These are phyloP conservation scores for Cheilosia vernalis DNA, from an alignment of 2,888 invertebrate genomes.

Conservation along the genomic window DNA sequence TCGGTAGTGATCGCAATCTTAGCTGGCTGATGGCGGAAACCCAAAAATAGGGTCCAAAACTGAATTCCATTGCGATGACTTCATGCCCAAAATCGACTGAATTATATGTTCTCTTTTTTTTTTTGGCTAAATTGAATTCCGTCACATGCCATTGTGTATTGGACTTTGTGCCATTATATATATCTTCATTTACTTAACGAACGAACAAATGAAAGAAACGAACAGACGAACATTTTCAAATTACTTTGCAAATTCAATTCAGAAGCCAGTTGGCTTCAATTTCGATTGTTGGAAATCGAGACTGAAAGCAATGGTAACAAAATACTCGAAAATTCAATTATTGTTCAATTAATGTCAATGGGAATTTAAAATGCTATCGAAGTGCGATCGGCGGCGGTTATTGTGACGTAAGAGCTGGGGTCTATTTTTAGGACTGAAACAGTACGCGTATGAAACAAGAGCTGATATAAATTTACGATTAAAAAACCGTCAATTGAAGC, in stretches of 20 bases:
- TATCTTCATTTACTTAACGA: constrained; percentile 31
- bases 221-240: constrained; percentile 32
- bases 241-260: constrained; percentile 55
- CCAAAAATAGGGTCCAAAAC: constrained; percentile 6
- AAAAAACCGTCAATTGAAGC: no score
- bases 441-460: no score
- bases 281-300: constrained; percentile 7
- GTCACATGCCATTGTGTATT: constrained; percentile 25
- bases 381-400: background rate
- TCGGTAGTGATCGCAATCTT: constrained; percentile 13
- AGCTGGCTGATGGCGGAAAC: constrained; percentile 14
- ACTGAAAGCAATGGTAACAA: constrained; percentile 19
- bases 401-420: constrained; percentile 36
- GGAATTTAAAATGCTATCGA: constrained; percentile 51
- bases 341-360: constrained; percentile 72
- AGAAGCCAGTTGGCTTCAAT: constrained; percentile 1
- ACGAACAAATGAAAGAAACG: constrained; percentile 15
- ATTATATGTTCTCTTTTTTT: background rate
- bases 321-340: constrained; percentile 64
- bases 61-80: constrained; percentile 49
- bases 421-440: background rate
- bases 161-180: constrained; percentile 19
- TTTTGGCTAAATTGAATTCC: constrained; percentile 17
- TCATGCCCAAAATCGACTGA: constrained; percentile 29
- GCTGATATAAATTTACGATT: no score